Evolutionary conservation across 2,797 vertebrate species (phyloP), one percentile per base, ranked within the genome.

Genomic region (Girardinus metallicus): DNA sequence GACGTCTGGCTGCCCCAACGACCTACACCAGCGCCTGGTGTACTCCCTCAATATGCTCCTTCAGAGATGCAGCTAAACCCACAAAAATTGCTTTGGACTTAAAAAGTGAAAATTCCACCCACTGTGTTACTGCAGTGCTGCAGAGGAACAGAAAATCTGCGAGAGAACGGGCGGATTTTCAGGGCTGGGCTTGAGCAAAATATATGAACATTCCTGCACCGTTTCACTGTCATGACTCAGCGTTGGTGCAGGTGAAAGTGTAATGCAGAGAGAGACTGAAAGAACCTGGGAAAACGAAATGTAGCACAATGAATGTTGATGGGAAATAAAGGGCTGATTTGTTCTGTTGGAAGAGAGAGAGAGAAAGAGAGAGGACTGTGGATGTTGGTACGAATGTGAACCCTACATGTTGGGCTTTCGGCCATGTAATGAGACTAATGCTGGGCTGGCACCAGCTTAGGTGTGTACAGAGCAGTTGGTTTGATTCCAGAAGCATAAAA

Each of bases 1-100:
- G 80, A 94, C 96, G 79, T 95, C 96, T 0, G 99, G 98, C 82
- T 99, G 98, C 90, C 97, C 97, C 0, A 55, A 91, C 36, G 98
- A 99, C 89, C 93, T 99, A 86, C 97, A 97, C 31, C 95, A 97
- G 46, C 97, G 98, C 83, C 97, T 99, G 96, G 97, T 98, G 81
- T 99, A 99, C 82, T 98, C 98, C 70, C 95, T 99, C 85, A 98
- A 99, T 92, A 99, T 99, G 98, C 96, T 99, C 51, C 94, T 98
- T 92, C 97, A 99, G 93, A 96, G 97, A 83, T 97, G 96, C 94
- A 98, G 97, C 93, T 98, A 93, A 97, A 89, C 53, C 77, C 47
- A n/a, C 71, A 74, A 18, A 12, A 21, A 76, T 60, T 29, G 62
- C 49, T 23, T 7, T 55, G 83, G 76, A 76, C 77, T 72, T 43